These are phyloP conservation scores for Lynx canadensis DNA, from an alignment of 2,113 vertebrate genomes.

Conservation along the genomic window DNA sequence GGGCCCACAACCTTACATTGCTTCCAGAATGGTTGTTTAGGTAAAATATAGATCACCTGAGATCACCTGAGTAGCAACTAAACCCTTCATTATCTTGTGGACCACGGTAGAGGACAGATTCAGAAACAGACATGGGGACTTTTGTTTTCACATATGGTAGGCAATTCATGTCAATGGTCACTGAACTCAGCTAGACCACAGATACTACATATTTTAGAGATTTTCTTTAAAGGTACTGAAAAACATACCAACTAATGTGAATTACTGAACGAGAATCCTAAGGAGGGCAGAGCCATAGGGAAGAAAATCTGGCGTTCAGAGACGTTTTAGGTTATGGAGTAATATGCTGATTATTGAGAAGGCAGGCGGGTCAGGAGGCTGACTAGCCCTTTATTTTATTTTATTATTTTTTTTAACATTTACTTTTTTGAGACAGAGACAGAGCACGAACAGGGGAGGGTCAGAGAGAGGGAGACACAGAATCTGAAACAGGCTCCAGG, in stretches of 20 bases:
- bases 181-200: background rate
- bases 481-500: no score
- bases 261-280: background rate
- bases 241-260: background rate
- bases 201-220: background rate
- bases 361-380: background rate
- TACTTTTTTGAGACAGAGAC: no score
- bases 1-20: background rate
- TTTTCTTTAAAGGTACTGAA: background rate
- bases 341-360: background rate
- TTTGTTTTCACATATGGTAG: background rate
- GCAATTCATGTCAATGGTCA: background rate
- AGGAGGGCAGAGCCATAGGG: background rate
- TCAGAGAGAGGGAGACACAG: no score
- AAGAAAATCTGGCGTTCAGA: background rate
- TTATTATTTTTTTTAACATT: no score
- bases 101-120: background rate
- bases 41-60: background rate
- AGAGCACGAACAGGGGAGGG: no score
- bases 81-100: background rate
- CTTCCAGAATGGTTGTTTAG: background rate
- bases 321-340: background rate
- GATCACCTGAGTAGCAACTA: background rate
- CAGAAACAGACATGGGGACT: background rate
- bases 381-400: background rate